Evolutionary conservation across 2,888 invertebrate genomes (phyloP), one percentile per base, ranked within the genome.

Genomic region (Gortyna flavago): DNA sequence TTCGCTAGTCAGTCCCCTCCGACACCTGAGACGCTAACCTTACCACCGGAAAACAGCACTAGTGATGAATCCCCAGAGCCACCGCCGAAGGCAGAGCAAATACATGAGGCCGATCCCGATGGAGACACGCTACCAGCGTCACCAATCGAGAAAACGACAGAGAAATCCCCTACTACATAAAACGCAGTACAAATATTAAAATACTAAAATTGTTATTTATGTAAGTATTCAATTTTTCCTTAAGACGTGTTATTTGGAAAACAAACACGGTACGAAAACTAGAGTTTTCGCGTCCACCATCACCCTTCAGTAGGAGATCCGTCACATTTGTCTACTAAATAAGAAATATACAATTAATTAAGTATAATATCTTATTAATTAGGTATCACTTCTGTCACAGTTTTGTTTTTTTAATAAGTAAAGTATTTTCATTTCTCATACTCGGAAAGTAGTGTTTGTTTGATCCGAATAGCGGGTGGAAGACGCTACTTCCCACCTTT

Each of bases 1-100:
- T 88, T 91, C 32, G 79, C 79, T 18, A 86, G 0, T 3, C 2
- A 0, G 2, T 0, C 18, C 0, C 66, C 79, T 3, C n/a, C 2
- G 0, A 76, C 84, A n/a, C 84, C 86, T 11, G 0, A 13, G 9
- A 0, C 61, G 13, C 5, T 0, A 4, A 73, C 81, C 18, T 2
- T 79, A 8, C 44, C 80, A 9, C 67, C 38, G 2, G 51, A 67
- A 16, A 64, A 18, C 3, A 41, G 61, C 29, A 72, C 41, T 54
- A 66, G 69, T 62, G 35, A 38, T 0, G 74, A 77, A 57, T n/a
- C 1, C 11, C 0, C 2, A 29, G 7, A 51, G 1, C 3, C 8
- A n/a, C 1, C 18, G 32, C 7, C 13, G 51, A 29, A 4, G 5
- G 1, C 13, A 35, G n/a, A 11, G 2, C 0, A 0, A 48, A n/a